Base-by-base conservation (phyloP, 2,888 invertebrate species). In the Ceraclea dissimilis region DNA sequence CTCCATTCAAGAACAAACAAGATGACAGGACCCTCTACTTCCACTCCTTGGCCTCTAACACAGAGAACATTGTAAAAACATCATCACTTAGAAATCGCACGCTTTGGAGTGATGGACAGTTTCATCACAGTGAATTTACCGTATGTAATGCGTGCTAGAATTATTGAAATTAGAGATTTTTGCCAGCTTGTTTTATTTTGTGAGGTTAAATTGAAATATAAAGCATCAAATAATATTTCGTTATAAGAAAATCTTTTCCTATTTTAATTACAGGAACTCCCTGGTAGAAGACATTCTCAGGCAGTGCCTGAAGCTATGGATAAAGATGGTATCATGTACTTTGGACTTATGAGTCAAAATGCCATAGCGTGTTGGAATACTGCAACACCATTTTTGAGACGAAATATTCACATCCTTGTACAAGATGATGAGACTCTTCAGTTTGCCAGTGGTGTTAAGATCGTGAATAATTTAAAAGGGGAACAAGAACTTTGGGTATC, bases 341-440 rank as follows among this genome's bases (percentile, higher is more conserved):
- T 85, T 66, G 88, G 88, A 0, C 67, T 84, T 2, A 76, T 86
- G 71, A 76, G 81, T 1, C 84, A 86, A 1, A 79, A 85, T 4
- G 79, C 85, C 21, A 75, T 91, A 21, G 81, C 79, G 65, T 89
- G 86, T 63, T 90, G 90, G 87, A 86, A 90, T 66, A 82, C 82
- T 1, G 77, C 72, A 0, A 79, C 80, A 0, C 76, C 82, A 13
- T 89, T 81, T 64, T 76, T 76, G 0, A 65, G 61, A 0, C 73
- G 75, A 50, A 82, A 81, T 67, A 78, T 83, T 22, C 73, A 78
- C 56, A 66, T 81, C 2, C 65, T 82, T 5, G 82, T 81, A 1
- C 66, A 78, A 16, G 79, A 88, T 66, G 69, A 70, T 26, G 72
- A 79, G 52, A 82, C 82, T 0, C 68, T 90, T 53, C 90, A 90